phyloP scores from a whole-genome alignment of 2,113 vertebrate genomes.

The Myodes glareolus region DNA sequence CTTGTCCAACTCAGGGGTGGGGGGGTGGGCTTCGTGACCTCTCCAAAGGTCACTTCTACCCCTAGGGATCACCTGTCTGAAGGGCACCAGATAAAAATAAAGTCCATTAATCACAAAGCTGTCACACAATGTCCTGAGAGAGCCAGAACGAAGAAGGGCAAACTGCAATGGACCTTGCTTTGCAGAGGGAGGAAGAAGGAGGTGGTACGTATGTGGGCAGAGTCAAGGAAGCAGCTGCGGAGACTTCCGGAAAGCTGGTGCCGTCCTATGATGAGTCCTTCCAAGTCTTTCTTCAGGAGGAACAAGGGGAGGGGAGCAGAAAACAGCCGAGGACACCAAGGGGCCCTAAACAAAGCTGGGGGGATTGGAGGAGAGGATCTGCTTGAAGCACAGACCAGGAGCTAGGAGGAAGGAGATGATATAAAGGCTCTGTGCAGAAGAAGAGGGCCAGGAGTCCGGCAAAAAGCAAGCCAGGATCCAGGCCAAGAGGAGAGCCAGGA shows the following conservation, averaged over 20 bases:
- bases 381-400: background rate
- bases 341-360: background rate
- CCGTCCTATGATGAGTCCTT: background rate
- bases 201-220: background rate
- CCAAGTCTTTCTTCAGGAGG: background rate
- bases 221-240: background rate
- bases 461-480: background rate
- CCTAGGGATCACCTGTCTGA: slow-evolving; percentile 79
- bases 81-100: slow-evolving; percentile 80
- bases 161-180: background rate
- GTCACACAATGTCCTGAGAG: slow-evolving; percentile 68
- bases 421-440: background rate
- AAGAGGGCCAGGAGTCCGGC: background rate
- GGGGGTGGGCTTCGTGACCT: slow-evolving; percentile 69
- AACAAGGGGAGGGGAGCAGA: background rate
- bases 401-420: background rate
- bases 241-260: slow-evolving; percentile 31
- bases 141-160: slow-evolving; percentile 69
- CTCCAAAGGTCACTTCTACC: slow-evolving; percentile 79
- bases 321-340: background rate
- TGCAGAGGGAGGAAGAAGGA: slow-evolving; percentile 25
- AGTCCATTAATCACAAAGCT: slow-evolving; percentile 81
- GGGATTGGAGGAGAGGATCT: background rate
- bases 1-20: slow-evolving; percentile 35
- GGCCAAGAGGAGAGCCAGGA: background rate